Evolutionary conservation across 2,113 vertebrate species (phyloP).

Genomic region (Misgurnus mizolepis): DNA sequence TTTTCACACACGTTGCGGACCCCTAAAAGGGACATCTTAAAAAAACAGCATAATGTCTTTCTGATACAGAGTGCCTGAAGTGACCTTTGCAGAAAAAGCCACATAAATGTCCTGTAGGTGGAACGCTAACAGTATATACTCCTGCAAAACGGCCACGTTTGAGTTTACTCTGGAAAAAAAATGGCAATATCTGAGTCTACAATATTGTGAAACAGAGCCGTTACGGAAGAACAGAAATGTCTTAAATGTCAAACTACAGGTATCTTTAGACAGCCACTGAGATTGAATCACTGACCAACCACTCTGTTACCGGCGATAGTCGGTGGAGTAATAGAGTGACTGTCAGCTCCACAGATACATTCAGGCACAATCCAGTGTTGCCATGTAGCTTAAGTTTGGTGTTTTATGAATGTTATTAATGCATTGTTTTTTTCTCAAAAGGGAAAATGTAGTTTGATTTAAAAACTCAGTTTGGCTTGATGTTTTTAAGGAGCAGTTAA

Average conservation of each 20-base stretch:
- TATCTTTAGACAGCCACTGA: not conserved
- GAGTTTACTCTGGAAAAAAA: not conserved
- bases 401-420: not conserved
- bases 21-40: too few relatives aligned
- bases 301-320: not conserved
- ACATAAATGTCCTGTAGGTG: too few relatives aligned
- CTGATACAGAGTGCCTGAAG: too few relatives aligned
- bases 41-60: too few relatives aligned
- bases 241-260: conserved; percentile 22
- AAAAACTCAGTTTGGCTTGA: not conserved
- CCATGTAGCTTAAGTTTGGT: not conserved
- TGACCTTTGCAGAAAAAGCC: too few relatives aligned
- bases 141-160: not conserved
- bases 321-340: not conserved
- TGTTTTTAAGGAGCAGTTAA: conserved; percentile 21
- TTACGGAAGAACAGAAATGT: not conserved
- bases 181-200: not conserved
- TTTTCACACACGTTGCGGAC: too few relatives aligned
- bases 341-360: not conserved
- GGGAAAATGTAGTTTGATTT: not conserved
- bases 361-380: not conserved
- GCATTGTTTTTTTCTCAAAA: not conserved
- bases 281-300: conserved; percentile 17
- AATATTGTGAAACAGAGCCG: conserved; percentile 1
- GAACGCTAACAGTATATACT: not conserved